Base-by-base conservation (phyloP, 2,797 vertebrate genomes). In the Sarcophilus harrisii region DNA sequence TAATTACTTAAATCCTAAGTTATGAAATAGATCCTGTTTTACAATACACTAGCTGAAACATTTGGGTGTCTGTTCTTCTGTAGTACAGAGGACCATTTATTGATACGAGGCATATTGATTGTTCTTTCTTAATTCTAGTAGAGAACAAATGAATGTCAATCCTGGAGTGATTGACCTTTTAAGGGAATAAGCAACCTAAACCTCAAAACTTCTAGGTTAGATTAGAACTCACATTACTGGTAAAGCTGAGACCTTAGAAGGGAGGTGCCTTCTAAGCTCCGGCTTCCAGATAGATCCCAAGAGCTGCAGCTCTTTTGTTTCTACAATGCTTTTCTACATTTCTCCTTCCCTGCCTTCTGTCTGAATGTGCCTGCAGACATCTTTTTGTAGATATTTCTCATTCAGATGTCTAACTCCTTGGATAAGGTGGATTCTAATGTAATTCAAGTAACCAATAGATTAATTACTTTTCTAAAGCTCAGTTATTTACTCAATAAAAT, bases 141-240 rank as follows among this genome's bases (percentile, higher is more conserved):
- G 38, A 87, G 90, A 32, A 94, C 90, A 96, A 96, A 59, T 91
- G 32, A 94, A 66, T 91, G 27, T 32, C 45, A 94, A 13, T 91
- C 11, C 62, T 96, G 90, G 92, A 81, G 18, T 45, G 66, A 81
- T 21, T 81, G 58, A 90, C 54, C 59, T 58, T 94, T 95, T 96
- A n/a, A 93, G 91, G n/a, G 90, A 21, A 66, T 92, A 55, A 90
- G 52, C 1, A 73, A 24, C 55, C 90, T n/a, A 94, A 90, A n/a
- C 90, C 62, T 95, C 54, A 92, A 4, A 29, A 95, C 24, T 94
- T 89, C 92, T 95, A 29, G 93, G 60, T 95, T 93, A 89, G 52
- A 92, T 92, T 95, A 96, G 30, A 38, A 45, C 73, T 45, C 18
- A 8, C n/a, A 24, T 8, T 24, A 27, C 18, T 8, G 3, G 38